Conservation (phyloP, 2,888 invertebrate genomes). For the Exephanes ischioxanthus region DNA sequence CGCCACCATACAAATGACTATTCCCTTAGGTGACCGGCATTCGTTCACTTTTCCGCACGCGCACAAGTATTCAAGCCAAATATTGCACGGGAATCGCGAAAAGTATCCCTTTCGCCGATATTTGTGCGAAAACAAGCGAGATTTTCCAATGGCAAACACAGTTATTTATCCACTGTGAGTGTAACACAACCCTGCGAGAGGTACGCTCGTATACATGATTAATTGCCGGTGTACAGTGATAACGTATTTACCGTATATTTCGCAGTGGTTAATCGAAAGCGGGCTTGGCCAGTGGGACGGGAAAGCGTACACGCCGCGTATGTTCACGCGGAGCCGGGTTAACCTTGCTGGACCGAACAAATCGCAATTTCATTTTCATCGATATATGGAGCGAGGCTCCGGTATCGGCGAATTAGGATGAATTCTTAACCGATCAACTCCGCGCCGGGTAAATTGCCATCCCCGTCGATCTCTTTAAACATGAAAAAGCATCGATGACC, state of each 20-base stretch:
- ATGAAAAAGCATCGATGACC: background rate
- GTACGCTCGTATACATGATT: slow-evolving; percentile 35
- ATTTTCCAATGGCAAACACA: slow-evolving; percentile 5
- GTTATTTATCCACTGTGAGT: slow-evolving; percentile 11
- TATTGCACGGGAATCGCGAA: no score
- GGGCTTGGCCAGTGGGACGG: background rate
- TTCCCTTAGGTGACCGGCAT: no score
- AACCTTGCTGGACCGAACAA: slow-evolving; percentile 33
- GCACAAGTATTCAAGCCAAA: no score
- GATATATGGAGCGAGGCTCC: slow-evolving; percentile 1
- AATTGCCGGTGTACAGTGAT: slow-evolving; percentile 19
- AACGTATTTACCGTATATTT: slow-evolving; percentile 37
- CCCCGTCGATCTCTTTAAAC: background rate
- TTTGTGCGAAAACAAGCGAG: no score
- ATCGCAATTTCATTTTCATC: slow-evolving; percentile 46
- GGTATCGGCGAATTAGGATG: slow-evolving; percentile 28
- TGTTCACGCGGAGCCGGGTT: slow-evolving; percentile 10
- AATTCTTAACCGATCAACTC: no score
- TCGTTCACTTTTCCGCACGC: no score
- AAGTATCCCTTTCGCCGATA: no score
- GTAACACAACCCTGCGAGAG: slow-evolving; percentile 1
- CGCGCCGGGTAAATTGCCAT: background rate
- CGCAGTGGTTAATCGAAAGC: slow-evolving; percentile 35
- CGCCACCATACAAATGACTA: no score
- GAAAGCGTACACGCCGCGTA: background rate